phyloP scores from a whole-genome alignment of 1,140 invertebrate species.

The Archegozetes longisetosus region DNA sequence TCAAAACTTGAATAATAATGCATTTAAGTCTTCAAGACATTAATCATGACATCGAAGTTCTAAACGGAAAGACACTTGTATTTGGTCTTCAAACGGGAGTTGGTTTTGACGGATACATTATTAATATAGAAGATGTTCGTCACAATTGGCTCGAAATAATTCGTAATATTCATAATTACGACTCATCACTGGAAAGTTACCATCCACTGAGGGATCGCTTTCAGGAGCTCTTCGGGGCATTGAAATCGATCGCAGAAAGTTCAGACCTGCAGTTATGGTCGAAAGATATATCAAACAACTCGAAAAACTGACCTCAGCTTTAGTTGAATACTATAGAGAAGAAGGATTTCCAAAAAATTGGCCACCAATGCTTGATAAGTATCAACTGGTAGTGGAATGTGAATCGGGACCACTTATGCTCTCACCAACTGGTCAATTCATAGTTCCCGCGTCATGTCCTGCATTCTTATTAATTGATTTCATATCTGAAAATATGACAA shows the following conservation, averaged over 20 bases:
- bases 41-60: conserved; percentile 41
- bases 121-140: conserved; percentile 73
- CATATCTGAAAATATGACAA: conserved; percentile 53
- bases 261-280: conserved; percentile 70
- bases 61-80: conserved; percentile 40
- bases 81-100: conserved; percentile 76
- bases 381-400: conserved; percentile 76
- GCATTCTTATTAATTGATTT: conserved; percentile 65
- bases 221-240: conserved; percentile 33
- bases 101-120: conserved; percentile 66
- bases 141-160: conserved; percentile 71
- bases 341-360: conserved; percentile 50
- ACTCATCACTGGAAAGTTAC: conserved; percentile 52
- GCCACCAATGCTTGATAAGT: conserved; percentile 48
- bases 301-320: conserved; percentile 55
- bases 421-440: conserved; percentile 80
- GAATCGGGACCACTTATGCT: conserved; percentile 79
- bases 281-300: conserved; percentile 64
- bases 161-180: conserved; percentile 58
- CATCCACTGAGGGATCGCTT: conserved; percentile 61
- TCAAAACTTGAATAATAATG: conserved; percentile 40
- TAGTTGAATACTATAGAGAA: conserved; percentile 57
- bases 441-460: conserved; percentile 73
- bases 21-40: conserved; percentile 46
- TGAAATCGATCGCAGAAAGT: conserved; percentile 43